Conservation (phyloP, 2,113 vertebrate genomes). For the Willisornis vidua region DNA sequence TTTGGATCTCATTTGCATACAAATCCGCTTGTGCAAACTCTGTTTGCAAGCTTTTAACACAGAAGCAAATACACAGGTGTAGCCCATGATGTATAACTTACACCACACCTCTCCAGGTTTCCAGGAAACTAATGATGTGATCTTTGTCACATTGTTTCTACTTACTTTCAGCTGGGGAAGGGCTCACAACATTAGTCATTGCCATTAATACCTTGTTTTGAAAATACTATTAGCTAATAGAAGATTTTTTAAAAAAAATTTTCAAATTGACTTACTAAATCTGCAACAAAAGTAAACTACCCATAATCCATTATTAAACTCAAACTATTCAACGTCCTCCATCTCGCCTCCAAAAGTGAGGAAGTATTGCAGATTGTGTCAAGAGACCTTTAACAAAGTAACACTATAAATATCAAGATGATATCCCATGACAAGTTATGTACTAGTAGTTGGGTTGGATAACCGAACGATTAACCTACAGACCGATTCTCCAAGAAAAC, state of each 20-base stretch:
- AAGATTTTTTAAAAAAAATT: not conserved
- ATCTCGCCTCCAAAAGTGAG: not conserved
- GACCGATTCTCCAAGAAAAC: not conserved
- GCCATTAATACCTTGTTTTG: conserved; percentile 68
- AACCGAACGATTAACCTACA: not conserved
- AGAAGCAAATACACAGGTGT: conserved; percentile 15
- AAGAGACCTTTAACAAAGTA: not conserved
- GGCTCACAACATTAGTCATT: conserved; percentile 76
- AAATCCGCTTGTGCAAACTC: not conserved
- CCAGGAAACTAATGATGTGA: conserved; percentile 74
- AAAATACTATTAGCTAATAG: conserved; percentile 74
- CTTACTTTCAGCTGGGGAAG: conserved; percentile 72
- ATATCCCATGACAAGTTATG: not conserved
- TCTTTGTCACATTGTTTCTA: conserved; percentile 71
- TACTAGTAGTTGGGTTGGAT: not conserved
- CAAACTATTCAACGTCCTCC: not conserved
- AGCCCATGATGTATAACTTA: conserved; percentile 69
- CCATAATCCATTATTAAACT: conserved; percentile 6
- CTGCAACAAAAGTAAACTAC: conserved; percentile 25
- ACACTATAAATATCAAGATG: not conserved
- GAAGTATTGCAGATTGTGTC: not conserved
- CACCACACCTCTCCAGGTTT: conserved; percentile 70
- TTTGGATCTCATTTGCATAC: not conserved
- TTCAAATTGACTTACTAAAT: conserved; percentile 36
- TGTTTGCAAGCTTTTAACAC: not conserved